These are phyloP conservation scores for Serranochromis macrocephalus DNA, from an alignment of 2,113 vertebrate genomes.

Conservation along the genomic window DNA sequence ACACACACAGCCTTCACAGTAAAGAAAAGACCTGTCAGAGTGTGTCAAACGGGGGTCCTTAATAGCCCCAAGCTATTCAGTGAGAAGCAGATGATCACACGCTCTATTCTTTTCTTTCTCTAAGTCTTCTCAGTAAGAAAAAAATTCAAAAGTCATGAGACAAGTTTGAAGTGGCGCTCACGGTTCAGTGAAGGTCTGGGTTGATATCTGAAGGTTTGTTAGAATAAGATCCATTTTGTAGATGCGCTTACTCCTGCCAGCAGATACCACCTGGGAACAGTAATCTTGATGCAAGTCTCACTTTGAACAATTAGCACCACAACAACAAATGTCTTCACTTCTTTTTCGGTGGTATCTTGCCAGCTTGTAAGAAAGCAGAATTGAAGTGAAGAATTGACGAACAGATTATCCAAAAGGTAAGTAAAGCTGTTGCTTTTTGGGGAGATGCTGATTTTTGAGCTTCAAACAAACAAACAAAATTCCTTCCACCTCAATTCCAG, in stretches of 20 bases:
- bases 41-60: conserved; percentile 37
- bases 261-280: background rate
- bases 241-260: background rate
- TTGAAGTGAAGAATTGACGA: background rate
- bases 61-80: conserved; percentile 40
- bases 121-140: background rate
- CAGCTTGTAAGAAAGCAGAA: background rate
- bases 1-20: background rate
- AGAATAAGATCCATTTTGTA: background rate
- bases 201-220: background rate
- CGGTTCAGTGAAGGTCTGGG: background rate
- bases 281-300: background rate
- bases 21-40: conserved; percentile 55
- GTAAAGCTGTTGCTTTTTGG: background rate
- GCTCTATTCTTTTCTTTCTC: conserved; percentile 9
- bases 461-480: background rate
- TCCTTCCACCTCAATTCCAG: background rate
- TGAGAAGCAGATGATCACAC: conserved; percentile 46
- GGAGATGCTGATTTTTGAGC: background rate
- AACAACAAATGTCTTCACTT: background rate
- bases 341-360: background rate
- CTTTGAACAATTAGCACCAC: background rate
- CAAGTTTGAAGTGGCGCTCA: background rate
- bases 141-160: conserved; percentile 19
- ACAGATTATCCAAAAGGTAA: background rate